These are phyloP conservation scores for Drosophila pallidifrons DNA, from an alignment of 1,140 invertebrate species.

Conservation along the genomic window DNA sequence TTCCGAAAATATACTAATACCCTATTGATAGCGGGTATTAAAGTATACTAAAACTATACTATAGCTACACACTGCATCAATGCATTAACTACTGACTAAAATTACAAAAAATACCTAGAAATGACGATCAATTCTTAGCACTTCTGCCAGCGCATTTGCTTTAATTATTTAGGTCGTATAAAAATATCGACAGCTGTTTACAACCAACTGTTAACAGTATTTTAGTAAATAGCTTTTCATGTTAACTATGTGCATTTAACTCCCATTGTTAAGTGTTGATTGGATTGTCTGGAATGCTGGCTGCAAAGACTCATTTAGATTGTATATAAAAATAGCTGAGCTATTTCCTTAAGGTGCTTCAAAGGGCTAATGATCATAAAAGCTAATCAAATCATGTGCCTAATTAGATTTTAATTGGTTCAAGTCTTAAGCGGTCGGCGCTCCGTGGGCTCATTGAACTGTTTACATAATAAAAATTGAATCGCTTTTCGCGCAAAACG, in stretches of 20 bases:
- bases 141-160: neutral
- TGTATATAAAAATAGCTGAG: neutral
- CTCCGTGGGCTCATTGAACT: slow-evolving; percentile 63
- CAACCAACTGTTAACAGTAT: neutral
- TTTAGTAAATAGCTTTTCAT: neutral
- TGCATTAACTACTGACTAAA: too few relatives aligned
- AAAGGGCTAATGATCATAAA: slow-evolving; percentile 15
- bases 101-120: too few relatives aligned
- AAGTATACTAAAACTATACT: too few relatives aligned
- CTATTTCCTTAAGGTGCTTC: neutral
- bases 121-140: too few relatives aligned
- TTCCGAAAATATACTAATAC: too few relatives aligned
- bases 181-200: slow-evolving; percentile 1
- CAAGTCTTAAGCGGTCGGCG: slow-evolving; percentile 1
- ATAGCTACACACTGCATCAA: too few relatives aligned
- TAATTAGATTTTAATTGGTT: slow-evolving; percentile 73
- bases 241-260: neutral
- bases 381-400: slow-evolving; percentile 52
- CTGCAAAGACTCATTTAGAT: neutral
- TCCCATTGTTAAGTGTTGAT: neutral
- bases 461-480: slow-evolving; percentile 67
- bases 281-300: too few relatives aligned
- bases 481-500: slow-evolving; percentile 46
- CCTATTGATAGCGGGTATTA: too few relatives aligned
- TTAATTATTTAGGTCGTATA: neutral